phyloP scores from a whole-genome alignment of 2,113 vertebrate genomes.

The Cyanoramphus novaezelandiae region DNA sequence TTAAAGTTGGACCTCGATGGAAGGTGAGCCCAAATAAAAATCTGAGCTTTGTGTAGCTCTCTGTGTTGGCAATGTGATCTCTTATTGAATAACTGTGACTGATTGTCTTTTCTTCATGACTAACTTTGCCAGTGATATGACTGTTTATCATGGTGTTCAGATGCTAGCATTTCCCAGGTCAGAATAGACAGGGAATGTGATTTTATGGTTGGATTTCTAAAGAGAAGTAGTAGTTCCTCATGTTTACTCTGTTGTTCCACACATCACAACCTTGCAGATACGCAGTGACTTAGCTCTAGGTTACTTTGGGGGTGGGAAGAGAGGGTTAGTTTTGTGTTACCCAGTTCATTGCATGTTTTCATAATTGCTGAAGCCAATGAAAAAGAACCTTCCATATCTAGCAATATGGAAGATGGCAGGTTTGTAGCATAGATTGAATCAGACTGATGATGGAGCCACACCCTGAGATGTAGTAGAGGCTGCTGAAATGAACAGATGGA shows the following conservation, averaged over 20 bases:
- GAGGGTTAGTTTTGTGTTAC: background rate
- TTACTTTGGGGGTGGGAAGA: background rate
- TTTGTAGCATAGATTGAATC: background rate
- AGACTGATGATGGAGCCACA: background rate
- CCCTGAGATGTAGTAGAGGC: background rate
- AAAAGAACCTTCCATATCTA: background rate
- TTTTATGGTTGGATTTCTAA: background rate
- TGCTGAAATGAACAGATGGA: background rate
- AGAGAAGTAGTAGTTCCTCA: background rate
- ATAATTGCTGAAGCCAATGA: background rate
- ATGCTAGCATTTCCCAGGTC: background rate
- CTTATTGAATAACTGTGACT: background rate
- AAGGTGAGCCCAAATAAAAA: constrained; percentile 79
- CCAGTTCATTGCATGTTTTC: background rate
- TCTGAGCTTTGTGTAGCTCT: background rate
- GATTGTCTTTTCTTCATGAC: background rate
- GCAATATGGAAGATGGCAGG: background rate
- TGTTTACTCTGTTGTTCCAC: background rate
- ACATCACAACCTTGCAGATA: background rate
- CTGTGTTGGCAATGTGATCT: background rate
- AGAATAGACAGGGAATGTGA: background rate
- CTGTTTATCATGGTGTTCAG: background rate
- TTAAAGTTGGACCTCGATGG: constrained; percentile 93
- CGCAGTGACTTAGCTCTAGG: background rate
- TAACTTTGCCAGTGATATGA: background rate